Evolutionary conservation across 2,113 vertebrate species (phyloP).

Genomic region (Diadophis punctatus): DNA sequence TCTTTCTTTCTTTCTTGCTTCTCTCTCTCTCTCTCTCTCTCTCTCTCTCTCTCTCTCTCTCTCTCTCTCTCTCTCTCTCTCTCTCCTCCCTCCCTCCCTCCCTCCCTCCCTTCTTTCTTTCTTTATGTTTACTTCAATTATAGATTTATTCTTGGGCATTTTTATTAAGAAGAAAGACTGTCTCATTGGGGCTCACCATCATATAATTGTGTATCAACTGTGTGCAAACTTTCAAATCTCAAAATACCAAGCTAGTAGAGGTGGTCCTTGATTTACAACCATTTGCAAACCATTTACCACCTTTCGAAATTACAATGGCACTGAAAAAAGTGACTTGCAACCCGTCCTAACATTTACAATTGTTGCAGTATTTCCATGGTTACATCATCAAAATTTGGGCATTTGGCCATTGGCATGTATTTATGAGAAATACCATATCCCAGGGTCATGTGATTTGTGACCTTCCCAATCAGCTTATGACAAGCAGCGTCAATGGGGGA

Average conservation of each 20-base stretch:
- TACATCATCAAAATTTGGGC: neutral
- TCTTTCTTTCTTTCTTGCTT: too few relatives aligned
- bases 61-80: too few relatives aligned
- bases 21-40: too few relatives aligned
- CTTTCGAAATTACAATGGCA: neutral
- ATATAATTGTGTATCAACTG: neutral
- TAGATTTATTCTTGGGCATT: neutral
- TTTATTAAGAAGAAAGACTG: neutral
- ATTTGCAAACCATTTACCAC: neutral
- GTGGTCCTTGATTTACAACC: neutral
- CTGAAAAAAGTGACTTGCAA: neutral
- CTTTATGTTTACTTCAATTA: neutral
- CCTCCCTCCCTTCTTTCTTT: too few relatives aligned
- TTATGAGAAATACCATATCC: neutral
- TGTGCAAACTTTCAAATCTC: neutral
- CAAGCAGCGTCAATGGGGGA: neutral
- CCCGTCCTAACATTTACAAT: neutral
- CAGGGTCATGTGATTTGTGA: neutral
- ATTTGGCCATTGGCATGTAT: neutral
- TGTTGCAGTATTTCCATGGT: neutral
- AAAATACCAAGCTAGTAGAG: neutral
- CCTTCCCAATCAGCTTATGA: neutral
- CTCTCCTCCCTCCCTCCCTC: rapidly evolving
- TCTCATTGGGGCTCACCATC: neutral
- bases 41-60: too few relatives aligned